Conservation (phyloP, 2,797 vertebrate genomes). For the Lophotriccus pileatus region DNA sequence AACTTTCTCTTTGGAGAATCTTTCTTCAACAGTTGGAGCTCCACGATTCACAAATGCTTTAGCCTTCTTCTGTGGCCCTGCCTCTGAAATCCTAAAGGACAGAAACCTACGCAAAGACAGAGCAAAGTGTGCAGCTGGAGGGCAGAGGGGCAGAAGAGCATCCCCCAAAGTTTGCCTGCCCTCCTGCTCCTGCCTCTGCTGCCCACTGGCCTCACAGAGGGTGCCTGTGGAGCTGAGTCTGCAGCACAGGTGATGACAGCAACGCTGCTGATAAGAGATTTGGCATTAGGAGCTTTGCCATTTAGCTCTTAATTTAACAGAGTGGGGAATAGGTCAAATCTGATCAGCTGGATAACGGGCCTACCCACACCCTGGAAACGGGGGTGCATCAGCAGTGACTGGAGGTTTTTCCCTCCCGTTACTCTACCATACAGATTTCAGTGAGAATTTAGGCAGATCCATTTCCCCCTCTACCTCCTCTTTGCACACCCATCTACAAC, state of each 20-base stretch:
- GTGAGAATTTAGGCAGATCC: not conserved
- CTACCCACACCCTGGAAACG: not conserved
- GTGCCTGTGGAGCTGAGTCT: not conserved
- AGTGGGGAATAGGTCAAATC: not conserved
- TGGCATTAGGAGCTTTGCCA: not conserved
- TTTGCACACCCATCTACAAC: not conserved
- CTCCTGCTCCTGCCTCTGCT: not conserved
- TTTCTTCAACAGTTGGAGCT: not conserved
- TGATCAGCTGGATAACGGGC: not conserved
- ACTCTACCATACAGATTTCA: not conserved
- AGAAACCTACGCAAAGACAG: not conserved
- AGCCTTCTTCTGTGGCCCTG: fast-evolving
- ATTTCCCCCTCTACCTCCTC: not conserved
- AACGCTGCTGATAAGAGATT: not conserved
- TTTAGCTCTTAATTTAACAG: not conserved
- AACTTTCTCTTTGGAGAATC: not conserved
- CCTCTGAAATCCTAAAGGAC: not conserved
- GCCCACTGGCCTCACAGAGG: fast-evolving
- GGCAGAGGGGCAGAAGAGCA: not conserved
- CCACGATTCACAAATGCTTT: not conserved
- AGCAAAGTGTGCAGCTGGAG: not conserved
- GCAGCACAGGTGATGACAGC: not conserved
- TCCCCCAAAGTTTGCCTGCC: not conserved
- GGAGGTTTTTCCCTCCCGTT: not conserved
- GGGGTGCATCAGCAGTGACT: not conserved